A percentile compares a stretch with the other conserved stretches of the same genome.
Conservation (phyloP, 1,140 invertebrate genomes). For the Anastrepha ludens region DNA sequence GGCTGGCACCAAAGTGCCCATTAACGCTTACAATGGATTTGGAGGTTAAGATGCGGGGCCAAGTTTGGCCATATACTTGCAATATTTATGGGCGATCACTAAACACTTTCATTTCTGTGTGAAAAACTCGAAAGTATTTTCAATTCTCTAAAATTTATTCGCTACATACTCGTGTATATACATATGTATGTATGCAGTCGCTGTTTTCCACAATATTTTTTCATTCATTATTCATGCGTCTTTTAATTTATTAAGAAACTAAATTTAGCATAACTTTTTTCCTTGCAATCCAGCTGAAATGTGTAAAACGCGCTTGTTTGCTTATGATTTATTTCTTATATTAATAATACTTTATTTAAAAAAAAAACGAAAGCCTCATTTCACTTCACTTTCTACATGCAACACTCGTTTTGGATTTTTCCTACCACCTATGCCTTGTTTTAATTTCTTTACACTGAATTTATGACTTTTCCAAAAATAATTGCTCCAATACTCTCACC, state of each 20-base stretch:
- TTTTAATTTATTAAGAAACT: background rate
- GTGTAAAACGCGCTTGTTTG: background rate
- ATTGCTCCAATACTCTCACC: background rate
- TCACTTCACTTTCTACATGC: too few relatives aligned
- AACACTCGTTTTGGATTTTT: too few relatives aligned
- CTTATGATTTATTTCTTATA: background rate
- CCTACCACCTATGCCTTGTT: too few relatives aligned
- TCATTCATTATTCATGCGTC: background rate
- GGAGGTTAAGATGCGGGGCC: conserved; percentile 34
- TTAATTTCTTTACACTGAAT: background rate
- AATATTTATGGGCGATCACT: background rate
- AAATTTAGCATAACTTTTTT: too few relatives aligned
- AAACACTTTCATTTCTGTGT: background rate
- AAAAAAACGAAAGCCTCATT: too few relatives aligned
- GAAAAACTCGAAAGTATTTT: background rate
- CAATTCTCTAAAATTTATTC: background rate
- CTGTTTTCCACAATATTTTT: too few relatives aligned
- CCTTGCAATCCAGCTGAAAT: too few relatives aligned
- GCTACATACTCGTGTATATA: too few relatives aligned
- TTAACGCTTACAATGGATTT: conserved; percentile 37
- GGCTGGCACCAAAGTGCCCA: conserved; percentile 25
- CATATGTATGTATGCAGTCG: too few relatives aligned
- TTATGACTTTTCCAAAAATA: background rate
- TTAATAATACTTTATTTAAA: background rate
- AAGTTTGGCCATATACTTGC: conserved; percentile 1